Base-by-base conservation (phyloP, 2,113 vertebrate species). In the Callaeas wilsoni region DNA sequence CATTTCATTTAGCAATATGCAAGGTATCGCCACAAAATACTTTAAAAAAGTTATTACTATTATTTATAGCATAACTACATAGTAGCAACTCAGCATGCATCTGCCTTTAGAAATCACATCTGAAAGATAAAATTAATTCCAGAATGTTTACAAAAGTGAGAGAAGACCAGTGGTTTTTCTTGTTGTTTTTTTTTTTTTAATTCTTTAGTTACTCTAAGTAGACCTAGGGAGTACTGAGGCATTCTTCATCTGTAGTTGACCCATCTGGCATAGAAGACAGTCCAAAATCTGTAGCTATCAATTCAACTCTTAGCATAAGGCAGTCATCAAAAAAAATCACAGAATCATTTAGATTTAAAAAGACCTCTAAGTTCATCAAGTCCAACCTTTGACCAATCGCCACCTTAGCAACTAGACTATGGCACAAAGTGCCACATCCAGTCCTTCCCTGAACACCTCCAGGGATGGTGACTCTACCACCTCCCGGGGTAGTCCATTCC, bases 141-240 rank as follows among this genome's bases (percentile, higher is more conserved):
- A 55, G 16, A 90, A 62, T 33, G 69, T 32, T 65, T 68, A 71
- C 32, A 13, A 76, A 79, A 73, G 25, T 27, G 47, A 64, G 21
- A 79, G 23, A 74, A 71, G 3, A 87, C 1, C 2, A 65, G 27
- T 3, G 2, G 4, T 32, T 47, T n/a, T 18, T 21, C 18, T 41
- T n/a, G n/a, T 32, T 42, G 2, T 6, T 3, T 30, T 33, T 29
- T 2, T n/a, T 32, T n/a, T 33, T 4, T 5, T 6, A 21, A 30
- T n/a, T 41, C 7, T 87, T 29, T 32, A 69, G 6, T 64, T 83
- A 80, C 35, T 77, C 6, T 17, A 53, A 77, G 47, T 6, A 74
- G 42, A 57, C 4, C 7, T 62, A 73, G 14, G 9, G 19, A 57
- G 33, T 26, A 78, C 1, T 17, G 4, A 6, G 4, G 1, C 4